These are phyloP conservation scores for Siniperca obscura DNA, from an alignment of 2,797 vertebrate genomes.

Conservation along the genomic window DNA sequence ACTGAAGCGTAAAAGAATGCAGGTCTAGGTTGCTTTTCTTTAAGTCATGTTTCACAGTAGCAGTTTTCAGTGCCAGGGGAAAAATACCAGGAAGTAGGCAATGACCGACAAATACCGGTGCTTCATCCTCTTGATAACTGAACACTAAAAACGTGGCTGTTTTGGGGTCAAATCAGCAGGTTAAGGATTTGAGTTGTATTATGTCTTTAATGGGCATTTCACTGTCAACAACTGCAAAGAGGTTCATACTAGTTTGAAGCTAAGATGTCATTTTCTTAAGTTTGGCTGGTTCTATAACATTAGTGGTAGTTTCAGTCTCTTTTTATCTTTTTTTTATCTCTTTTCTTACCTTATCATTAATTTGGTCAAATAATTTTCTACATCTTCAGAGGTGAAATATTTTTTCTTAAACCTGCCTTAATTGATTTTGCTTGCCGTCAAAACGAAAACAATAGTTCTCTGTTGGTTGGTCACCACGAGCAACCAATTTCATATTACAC, in stretches of 20 bases:
- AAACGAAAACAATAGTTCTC: no score
- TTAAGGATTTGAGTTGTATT: slow-evolving; percentile 20
- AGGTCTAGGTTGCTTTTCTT: slow-evolving; percentile 45
- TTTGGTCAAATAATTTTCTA: background rate
- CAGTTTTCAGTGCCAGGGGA: slow-evolving; percentile 60
- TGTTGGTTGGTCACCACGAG: background rate
- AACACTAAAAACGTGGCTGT: slow-evolving; percentile 15
- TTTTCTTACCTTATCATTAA: background rate
- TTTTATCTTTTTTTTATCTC: background rate
- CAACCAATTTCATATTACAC: background rate
- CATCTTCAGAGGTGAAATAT: background rate
- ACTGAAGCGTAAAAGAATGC: slow-evolving; percentile 62
- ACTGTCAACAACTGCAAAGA: background rate
- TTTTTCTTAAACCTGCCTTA: background rate
- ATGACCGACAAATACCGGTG: slow-evolving; percentile 37
- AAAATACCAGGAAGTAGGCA: slow-evolving; percentile 55
- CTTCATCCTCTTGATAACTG: slow-evolving; percentile 38
- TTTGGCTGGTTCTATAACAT: background rate
- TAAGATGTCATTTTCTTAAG: background rate
- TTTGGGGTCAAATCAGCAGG: slow-evolving; percentile 29
- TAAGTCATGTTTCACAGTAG: slow-evolving; percentile 62
- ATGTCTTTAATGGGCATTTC: background rate
- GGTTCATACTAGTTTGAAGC: background rate
- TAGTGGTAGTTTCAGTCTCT: background rate
- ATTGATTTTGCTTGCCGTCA: background rate